These are phyloP conservation scores for Coluber constrictor DNA, from an alignment of 2,797 vertebrate species.

Conservation along the genomic window DNA sequence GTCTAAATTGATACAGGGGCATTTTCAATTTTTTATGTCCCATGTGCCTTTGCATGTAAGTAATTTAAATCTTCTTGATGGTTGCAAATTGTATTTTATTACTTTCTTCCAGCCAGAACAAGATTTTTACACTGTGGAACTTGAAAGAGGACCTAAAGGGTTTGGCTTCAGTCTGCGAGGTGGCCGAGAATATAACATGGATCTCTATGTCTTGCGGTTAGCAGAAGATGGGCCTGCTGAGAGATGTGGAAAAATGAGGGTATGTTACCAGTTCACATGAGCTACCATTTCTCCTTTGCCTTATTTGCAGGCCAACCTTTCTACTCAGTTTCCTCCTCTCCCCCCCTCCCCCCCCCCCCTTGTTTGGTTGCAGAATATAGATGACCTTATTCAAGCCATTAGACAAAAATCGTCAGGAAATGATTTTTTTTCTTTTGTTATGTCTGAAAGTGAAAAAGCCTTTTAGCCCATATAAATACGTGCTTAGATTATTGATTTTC, in stretches of 20 bases:
- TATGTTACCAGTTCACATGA: slow-evolving; percentile 54
- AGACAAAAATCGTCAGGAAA: background rate
- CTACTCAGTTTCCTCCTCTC: too few relatives aligned
- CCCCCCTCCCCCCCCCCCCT: too few relatives aligned
- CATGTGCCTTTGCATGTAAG: background rate
- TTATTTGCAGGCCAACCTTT: too few relatives aligned
- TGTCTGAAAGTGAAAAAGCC: background rate
- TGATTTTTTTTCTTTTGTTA: background rate
- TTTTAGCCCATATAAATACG: background rate
- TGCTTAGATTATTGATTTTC: background rate
- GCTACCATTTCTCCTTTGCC: background rate
- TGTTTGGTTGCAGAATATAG: background rate
- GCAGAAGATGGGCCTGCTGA: slow-evolving; percentile 95
- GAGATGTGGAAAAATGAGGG: slow-evolving; percentile 96
- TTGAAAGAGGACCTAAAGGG: slow-evolving; percentile 95
- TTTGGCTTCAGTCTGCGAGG: slow-evolving; percentile 98
- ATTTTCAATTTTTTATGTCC: background rate
- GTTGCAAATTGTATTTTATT: slow-evolving; percentile 1
- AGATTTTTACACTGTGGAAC: slow-evolving; percentile 93
- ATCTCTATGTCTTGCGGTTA: slow-evolving; percentile 93
- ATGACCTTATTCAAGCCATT: background rate
- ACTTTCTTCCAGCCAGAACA: slow-evolving; percentile 76
- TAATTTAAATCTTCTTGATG: background rate
- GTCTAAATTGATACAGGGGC: background rate
- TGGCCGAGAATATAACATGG: slow-evolving; percentile 97